Percentiles rank a stretch among this genome's conserved stretches.
Evolutionary conservation across 2,113 vertebrate species (phyloP).

Genomic region (Laticauda colubrina): DNA sequence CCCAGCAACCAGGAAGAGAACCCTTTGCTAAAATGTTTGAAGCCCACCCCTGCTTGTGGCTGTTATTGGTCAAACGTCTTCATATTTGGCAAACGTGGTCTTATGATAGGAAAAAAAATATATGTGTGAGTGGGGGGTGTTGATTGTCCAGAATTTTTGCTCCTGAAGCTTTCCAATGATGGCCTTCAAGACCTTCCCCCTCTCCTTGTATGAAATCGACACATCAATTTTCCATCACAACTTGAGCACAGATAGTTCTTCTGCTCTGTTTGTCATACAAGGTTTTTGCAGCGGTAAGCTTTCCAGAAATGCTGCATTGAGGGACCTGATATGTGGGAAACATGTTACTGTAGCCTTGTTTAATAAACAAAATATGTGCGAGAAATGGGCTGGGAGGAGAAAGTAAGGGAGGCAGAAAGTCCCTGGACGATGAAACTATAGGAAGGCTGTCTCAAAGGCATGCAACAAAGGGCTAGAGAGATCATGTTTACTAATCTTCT

Average conservation of each 20-base stretch:
- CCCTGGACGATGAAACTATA: neutral
- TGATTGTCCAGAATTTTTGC: neutral
- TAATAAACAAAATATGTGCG: neutral
- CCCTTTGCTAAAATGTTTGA: no score
- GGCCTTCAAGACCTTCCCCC: neutral
- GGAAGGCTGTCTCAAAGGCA: neutral
- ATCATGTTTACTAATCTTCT: neutral
- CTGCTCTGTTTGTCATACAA: neutral
- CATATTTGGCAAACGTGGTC: neutral
- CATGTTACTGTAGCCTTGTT: neutral
- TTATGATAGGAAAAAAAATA: neutral
- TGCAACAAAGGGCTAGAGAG: neutral
- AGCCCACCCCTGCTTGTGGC: no score
- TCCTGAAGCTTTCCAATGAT: neutral
- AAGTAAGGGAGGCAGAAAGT: neutral
- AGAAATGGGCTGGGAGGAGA: neutral
- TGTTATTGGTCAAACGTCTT: neutral
- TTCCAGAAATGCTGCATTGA: neutral
- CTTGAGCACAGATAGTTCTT: neutral
- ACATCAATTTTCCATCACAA: neutral
- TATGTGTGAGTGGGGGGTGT: neutral
- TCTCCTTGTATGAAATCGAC: neutral
- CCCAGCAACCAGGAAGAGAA: no score
- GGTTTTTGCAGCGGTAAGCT: neutral
- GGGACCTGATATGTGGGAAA: neutral